Evolutionary conservation across 2,888 invertebrate species (phyloP).

Genomic region (Pyrocoelia pectoralis): DNA sequence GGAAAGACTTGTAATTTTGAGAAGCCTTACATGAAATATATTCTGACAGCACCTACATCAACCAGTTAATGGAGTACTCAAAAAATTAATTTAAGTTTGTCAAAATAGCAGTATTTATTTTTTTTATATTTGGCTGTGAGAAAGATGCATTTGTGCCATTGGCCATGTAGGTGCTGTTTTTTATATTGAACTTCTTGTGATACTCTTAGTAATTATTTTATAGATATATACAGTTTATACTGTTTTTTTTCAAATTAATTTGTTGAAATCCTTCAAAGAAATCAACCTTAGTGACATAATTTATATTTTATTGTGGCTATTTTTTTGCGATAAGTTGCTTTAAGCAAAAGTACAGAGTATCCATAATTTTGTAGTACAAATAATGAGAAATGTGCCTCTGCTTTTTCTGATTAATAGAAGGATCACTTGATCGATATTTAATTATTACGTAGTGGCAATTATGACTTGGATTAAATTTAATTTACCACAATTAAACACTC

Average conservation of each 20-base stretch:
- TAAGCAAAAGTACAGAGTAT: too few species aligned
- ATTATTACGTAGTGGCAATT: too few species aligned
- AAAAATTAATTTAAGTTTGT: slow-evolving; percentile 40
- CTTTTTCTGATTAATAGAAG: too few species aligned
- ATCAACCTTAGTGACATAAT: background rate
- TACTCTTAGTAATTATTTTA: slow-evolving; percentile 41
- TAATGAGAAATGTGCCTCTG: too few species aligned
- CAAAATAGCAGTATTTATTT: slow-evolving; percentile 57
- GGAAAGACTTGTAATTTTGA: slow-evolving; percentile 29
- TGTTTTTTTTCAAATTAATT: background rate
- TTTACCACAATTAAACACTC: too few species aligned
- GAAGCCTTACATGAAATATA: slow-evolving; percentile 39
- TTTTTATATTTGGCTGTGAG: slow-evolving; percentile 59
- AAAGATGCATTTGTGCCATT: slow-evolving; percentile 60
- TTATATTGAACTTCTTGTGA: slow-evolving; percentile 45
- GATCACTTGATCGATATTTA: too few species aligned
- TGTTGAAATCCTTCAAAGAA: slow-evolving; percentile 3
- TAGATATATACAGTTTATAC: slow-evolving; percentile 21
- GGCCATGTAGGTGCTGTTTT: slow-evolving; percentile 56
- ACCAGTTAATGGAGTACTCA: slow-evolving; percentile 44
- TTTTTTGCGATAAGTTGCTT: too few species aligned
- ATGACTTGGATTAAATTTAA: too few species aligned
- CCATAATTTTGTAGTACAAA: too few species aligned
- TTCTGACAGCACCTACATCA: slow-evolving; percentile 55
- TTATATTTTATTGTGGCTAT: too few species aligned